phyloP scores from a whole-genome alignment of 2,797 vertebrate species.

The Pristis pectinata region DNA sequence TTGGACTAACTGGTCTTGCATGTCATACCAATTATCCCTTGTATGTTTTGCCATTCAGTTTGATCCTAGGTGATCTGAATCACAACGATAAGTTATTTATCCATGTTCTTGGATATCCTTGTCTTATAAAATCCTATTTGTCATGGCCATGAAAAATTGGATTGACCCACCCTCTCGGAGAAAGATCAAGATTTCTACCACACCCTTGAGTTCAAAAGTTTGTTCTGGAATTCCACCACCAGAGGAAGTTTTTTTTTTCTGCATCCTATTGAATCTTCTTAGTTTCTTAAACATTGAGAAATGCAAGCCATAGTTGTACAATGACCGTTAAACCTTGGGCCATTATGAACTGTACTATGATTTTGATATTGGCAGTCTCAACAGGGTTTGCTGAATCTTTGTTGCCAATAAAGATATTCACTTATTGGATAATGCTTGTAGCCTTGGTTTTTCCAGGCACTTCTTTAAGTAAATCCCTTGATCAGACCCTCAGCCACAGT shows the following conservation, averaged over 20 bases:
- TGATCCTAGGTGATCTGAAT: not conserved
- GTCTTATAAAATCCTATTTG: no score
- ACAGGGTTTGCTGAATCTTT: no score
- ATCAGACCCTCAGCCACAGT: no score
- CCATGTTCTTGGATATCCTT: not conserved
- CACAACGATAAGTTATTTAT: not conserved
- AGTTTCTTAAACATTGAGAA: not conserved
- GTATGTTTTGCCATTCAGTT: not conserved
- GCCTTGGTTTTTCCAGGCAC: no score
- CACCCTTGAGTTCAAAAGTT: not conserved
- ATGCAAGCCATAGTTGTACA: not conserved
- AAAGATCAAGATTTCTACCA: not conserved
- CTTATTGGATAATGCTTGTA: no score
- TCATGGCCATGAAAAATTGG: not conserved
- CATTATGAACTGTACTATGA: no score
- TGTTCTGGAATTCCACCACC: not conserved
- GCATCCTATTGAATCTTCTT: not conserved
- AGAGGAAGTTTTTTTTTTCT: not conserved
- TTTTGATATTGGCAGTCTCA: no score
- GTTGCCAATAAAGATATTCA: no score
- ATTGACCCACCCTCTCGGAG: not conserved
- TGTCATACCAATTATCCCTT: not conserved
- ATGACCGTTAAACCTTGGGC: not conserved
- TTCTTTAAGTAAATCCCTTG: no score
- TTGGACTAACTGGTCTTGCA: not conserved